phyloP scores from a whole-genome alignment of 1,140 invertebrate genomes.

The Neoseiulus cucumeris region DNA sequence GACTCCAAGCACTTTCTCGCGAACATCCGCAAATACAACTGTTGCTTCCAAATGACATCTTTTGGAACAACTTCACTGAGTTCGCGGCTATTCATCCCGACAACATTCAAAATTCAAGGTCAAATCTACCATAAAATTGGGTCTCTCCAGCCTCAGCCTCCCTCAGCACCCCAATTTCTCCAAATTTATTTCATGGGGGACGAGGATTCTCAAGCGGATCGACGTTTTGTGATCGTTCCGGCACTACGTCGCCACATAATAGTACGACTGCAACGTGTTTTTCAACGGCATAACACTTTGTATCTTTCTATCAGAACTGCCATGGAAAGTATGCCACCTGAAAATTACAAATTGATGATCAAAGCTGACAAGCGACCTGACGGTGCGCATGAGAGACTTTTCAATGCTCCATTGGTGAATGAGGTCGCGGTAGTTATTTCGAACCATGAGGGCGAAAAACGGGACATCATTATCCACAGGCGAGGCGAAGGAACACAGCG shows the following conservation, averaged over 20 bases:
- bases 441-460: slow-evolving; percentile 2
- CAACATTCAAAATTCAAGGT: no score
- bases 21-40: background rate
- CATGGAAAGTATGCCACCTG: background rate
- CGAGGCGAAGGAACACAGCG: slow-evolving; percentile 18
- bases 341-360: slow-evolving; percentile 18
- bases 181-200: no score
- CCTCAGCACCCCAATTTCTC: no score
- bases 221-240: no score
- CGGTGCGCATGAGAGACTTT: slow-evolving; percentile 25
- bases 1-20: slow-evolving; percentile 8
- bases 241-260: no score
- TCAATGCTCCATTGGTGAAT: slow-evolving; percentile 22
- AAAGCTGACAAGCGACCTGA: slow-evolving; percentile 24
- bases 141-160: no score
- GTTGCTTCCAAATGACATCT: slow-evolving; percentile 6
- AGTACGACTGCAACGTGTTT: no score
- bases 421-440: slow-evolving; percentile 17
- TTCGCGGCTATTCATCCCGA: no score
- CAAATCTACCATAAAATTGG: no score
- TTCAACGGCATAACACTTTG: no score
- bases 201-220: no score
- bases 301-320: background rate
- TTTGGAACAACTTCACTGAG: slow-evolving; percentile 11
- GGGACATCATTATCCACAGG: slow-evolving; percentile 18